Base-by-base conservation (phyloP, 2,888 invertebrate species). In the Thymelicus lineola region DNA sequence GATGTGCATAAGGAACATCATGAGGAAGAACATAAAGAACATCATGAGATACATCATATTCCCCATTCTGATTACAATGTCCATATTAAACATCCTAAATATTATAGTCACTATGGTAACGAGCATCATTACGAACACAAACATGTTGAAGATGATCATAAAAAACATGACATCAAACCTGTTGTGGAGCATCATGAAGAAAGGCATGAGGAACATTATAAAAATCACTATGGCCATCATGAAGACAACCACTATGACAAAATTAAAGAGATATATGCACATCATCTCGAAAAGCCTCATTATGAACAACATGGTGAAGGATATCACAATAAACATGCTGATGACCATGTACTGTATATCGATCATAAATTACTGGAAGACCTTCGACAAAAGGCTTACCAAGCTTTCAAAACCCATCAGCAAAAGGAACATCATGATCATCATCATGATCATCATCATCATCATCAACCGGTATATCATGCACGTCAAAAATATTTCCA, bases 401-500 rank as follows among this genome's bases (percentile, higher is more conserved):
- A 53, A 53, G 53, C 53, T 12, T 53, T 53, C 20, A 53, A 20
- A 53, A 12, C 20, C 10, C 53, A 53, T 20, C 20, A 53, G 20
- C 53, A 20, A 15, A 53, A 28, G 20, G 38, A 50, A 38, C 38
- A 65, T 45, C 4, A 46, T 6, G 65, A 45, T 6, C 68, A 62
- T 45, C 17, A 68, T 38, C 36, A 48, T n/a, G 12, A 50, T 50
- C 17, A 59, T 38, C 50, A 42, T 28, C 15, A 35, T 15, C 62
- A 63, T 14, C 14, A 61, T 28, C 9, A 46, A 9, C 50, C 36
- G 7, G 48, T 36, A 28, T 55, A 67, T 61, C 53, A 45, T 15
- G 60, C 55, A 42, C 67, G 61, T 35, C 53, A 67, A 45, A 53
- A 62, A 38, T 57, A 36, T 15, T 62, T 62, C 62, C 57, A 68